Evolutionary conservation across 2,888 invertebrate genomes (phyloP).

Genomic region (Candidula unifasciata): DNA sequence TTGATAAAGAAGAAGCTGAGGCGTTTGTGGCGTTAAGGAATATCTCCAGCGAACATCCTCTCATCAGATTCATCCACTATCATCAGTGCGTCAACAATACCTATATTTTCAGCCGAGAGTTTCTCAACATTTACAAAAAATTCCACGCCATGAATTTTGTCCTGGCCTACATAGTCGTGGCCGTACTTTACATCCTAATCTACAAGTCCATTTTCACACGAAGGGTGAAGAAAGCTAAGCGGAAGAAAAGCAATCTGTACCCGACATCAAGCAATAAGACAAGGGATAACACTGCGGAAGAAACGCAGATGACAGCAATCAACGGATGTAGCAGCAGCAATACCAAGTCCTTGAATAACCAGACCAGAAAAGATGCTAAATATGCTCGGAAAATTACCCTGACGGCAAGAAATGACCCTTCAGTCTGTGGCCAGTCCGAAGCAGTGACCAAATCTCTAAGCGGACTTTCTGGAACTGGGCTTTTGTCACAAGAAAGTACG

Average conservation of each 20-base stretch:
- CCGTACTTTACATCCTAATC: constrained; percentile 68
- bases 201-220: constrained; percentile 68
- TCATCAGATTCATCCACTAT: neutral
- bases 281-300: constrained; percentile 40
- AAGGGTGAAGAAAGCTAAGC: constrained; percentile 57
- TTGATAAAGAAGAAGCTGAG: neutral
- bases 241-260: constrained; percentile 53
- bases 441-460: neutral
- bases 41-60: too few relatives aligned
- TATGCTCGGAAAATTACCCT: constrained; percentile 31
- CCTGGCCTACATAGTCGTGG: constrained; percentile 64
- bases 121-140: constrained; percentile 60
- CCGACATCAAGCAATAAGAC: neutral
- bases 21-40: neutral
- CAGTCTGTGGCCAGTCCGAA: neutral
- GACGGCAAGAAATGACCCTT: constrained; percentile 37
- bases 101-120: constrained; percentile 56
- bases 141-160: constrained; percentile 64
- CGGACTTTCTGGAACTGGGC: neutral
- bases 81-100: constrained; percentile 57
- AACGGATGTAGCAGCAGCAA: neutral
- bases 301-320: constrained; percentile 31
- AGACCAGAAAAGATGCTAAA: constrained; percentile 19
- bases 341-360: constrained; percentile 12
- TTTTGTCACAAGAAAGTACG: neutral